Conservation (phyloP, 2,888 invertebrate species). For the Bellardia pandia region DNA sequence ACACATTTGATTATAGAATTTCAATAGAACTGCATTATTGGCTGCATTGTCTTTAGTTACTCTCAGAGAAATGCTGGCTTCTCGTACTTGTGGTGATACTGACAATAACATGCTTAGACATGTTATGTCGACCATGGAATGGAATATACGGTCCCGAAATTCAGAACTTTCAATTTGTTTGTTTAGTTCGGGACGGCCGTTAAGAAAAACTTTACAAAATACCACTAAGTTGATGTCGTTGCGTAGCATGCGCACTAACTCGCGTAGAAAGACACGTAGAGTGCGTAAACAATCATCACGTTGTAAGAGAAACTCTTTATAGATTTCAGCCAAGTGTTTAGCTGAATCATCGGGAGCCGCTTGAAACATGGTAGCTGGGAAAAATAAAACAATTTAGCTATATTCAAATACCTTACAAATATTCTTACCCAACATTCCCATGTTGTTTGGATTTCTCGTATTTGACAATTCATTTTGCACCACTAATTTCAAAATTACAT, state of each 20-base stretch:
- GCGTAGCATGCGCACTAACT: conserved; percentile 93
- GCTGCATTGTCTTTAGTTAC: conserved; percentile 85
- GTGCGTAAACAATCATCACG: conserved; percentile 96
- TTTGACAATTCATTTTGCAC: conserved; percentile 97
- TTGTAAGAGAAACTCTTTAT: conserved; percentile 92
- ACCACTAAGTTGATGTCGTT: conserved; percentile 92
- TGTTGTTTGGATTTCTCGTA: conserved; percentile 96
- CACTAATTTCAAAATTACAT: conserved; percentile 94
- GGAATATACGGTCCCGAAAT: conserved; percentile 93
- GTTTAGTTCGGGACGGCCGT: conserved; percentile 86
- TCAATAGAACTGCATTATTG: conserved; percentile 80
- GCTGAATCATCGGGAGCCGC: conserved; percentile 93
- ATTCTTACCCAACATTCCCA: conserved; percentile 90
- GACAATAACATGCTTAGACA: conserved; percentile 93
- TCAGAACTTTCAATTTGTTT: conserved; percentile 87
- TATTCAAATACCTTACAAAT: background rate
- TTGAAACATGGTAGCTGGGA: conserved; percentile 91
- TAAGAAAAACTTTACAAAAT: conserved; percentile 91
- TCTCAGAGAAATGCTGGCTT: conserved; percentile 86
- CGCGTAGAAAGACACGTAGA: conserved; percentile 92
- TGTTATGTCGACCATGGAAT: conserved; percentile 92
- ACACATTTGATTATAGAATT: conserved; percentile 84
- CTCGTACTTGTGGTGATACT: conserved; percentile 89
- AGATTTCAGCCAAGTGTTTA: conserved; percentile 92
- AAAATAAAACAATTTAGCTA: conserved; percentile 18